phyloP scores from a whole-genome alignment of 2,888 invertebrate genomes.

The Aricia artaxerxes region DNA sequence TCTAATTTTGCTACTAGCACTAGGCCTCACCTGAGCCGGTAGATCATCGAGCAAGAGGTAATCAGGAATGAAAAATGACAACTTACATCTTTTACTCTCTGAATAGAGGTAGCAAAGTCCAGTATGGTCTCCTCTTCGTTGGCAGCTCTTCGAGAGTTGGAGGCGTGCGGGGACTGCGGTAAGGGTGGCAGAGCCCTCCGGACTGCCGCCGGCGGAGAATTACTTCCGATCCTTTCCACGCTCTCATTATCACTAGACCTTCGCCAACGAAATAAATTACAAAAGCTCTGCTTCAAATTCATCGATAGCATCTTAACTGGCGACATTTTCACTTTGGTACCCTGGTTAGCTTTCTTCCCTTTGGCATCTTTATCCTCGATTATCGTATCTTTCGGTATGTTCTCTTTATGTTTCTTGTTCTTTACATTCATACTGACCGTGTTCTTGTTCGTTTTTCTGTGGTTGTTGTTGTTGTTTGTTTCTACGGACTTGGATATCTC shows the following conservation, averaged over 20 bases:
- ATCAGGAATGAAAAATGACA: slow-evolving; percentile 22
- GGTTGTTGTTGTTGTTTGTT: slow-evolving; percentile 75
- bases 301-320: slow-evolving; percentile 84
- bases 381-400: slow-evolving; percentile 53
- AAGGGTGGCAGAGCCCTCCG: slow-evolving; percentile 72
- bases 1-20: background rate
- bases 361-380: slow-evolving; percentile 74
- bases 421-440: slow-evolving; percentile 82
- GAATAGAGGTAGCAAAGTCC: slow-evolving; percentile 95
- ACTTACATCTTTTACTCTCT: slow-evolving; percentile 96
- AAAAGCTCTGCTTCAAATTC: slow-evolving; percentile 90
- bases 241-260: slow-evolving; percentile 53
- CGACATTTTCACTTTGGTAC: slow-evolving; percentile 82
- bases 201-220: slow-evolving; percentile 66
- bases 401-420: slow-evolving; percentile 80
- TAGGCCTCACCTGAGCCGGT: background rate
- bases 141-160: slow-evolving; percentile 50
- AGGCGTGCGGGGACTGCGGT: slow-evolving; percentile 52
- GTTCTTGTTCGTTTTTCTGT: slow-evolving; percentile 74
- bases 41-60: background rate
- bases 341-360: slow-evolving; percentile 52
- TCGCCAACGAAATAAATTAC: slow-evolving; percentile 89
- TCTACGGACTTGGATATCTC: slow-evolving; percentile 59
- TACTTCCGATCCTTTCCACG: slow-evolving; percentile 56
- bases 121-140: slow-evolving; percentile 80